These are phyloP conservation scores for Neodiprion virginianus DNA, from an alignment of 1,140 invertebrate species.

Conservation along the genomic window DNA sequence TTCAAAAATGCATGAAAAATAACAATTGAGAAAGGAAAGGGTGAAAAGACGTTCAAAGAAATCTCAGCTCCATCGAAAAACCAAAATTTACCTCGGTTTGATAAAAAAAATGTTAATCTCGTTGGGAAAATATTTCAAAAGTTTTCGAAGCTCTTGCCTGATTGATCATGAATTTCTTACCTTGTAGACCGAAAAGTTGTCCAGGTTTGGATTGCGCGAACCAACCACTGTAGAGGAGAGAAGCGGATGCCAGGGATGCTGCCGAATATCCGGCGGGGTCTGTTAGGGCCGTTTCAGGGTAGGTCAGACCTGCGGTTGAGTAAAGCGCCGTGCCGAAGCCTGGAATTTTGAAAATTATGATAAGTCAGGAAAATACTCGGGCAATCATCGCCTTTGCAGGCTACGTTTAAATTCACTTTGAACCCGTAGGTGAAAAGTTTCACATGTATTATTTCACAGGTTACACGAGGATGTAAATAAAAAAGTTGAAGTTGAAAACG, in stretches of 20 bases:
- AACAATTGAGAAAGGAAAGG: too few species aligned
- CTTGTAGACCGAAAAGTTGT: constrained; percentile 60
- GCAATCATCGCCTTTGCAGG: too few species aligned
- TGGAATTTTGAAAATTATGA: constrained; percentile 26
- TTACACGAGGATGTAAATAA: too few species aligned
- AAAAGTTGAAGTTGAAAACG: too few species aligned
- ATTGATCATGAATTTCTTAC: constrained; percentile 32
- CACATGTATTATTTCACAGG: constrained; percentile 29
- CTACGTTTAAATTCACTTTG: constrained; percentile 6
- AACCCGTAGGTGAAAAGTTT: constrained; percentile 1
- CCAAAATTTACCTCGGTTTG: too few species aligned
- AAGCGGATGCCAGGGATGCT: constrained; percentile 55
- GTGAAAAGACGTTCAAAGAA: too few species aligned
- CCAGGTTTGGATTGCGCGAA: constrained; percentile 56
- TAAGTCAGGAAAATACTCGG: constrained; percentile 24
- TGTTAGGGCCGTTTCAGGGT: constrained; percentile 27
- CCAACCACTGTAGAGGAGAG: constrained; percentile 60
- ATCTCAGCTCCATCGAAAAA: too few species aligned
- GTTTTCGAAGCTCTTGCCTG: too few species aligned
- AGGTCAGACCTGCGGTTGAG: constrained; percentile 24
- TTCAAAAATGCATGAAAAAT: too few species aligned
- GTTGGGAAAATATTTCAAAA: too few species aligned
- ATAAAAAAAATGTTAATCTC: too few species aligned
- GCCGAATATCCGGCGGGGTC: constrained; percentile 46
- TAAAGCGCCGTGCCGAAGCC: constrained; percentile 2